A percentile compares a stretch with the other conserved stretches of the same genome.
These are phyloP conservation scores for Pimephales promelas DNA, from an alignment of 2,113 vertebrate genomes.

Conservation along the genomic window DNA sequence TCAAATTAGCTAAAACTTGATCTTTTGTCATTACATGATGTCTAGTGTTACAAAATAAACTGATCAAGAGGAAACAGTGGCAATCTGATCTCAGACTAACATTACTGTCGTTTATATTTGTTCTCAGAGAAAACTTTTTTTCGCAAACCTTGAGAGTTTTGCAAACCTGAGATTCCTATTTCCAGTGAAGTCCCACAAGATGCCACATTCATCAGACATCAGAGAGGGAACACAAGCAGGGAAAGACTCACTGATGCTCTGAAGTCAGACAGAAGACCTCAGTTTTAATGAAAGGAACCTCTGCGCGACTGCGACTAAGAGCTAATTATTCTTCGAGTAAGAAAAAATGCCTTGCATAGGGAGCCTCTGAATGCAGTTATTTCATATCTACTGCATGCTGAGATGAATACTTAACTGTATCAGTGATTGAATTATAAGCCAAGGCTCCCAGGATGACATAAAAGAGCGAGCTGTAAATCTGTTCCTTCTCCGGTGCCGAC, in stretches of 20 bases:
- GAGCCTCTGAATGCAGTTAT: neutral
- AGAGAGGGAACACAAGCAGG: neutral
- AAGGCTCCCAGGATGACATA: conserved; percentile 3
- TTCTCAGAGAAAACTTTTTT: neutral
- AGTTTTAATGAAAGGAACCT: conserved; percentile 17
- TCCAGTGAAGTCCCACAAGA: neutral
- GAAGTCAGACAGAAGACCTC: neutral
- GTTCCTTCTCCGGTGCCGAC: neutral
- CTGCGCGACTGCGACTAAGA: neutral
- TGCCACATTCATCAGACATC: neutral
- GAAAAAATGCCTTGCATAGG: neutral
- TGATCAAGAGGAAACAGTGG: neutral
- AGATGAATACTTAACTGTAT: conserved; percentile 26
- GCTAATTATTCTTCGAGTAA: neutral
- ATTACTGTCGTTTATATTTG: neutral
- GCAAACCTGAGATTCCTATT: neutral
- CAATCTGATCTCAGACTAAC: neutral
- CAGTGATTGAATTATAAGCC: conserved; percentile 23
- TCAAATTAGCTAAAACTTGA: neutral
- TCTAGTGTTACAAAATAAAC: neutral
- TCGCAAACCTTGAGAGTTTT: too few relatives aligned
- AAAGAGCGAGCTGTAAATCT: conserved; percentile 25
- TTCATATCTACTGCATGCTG: conserved; percentile 6
- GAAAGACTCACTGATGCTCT: neutral
- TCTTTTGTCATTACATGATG: neutral